phyloP scores from a whole-genome alignment of 2,888 invertebrate genomes.

The Drosophila rellima region DNA sequence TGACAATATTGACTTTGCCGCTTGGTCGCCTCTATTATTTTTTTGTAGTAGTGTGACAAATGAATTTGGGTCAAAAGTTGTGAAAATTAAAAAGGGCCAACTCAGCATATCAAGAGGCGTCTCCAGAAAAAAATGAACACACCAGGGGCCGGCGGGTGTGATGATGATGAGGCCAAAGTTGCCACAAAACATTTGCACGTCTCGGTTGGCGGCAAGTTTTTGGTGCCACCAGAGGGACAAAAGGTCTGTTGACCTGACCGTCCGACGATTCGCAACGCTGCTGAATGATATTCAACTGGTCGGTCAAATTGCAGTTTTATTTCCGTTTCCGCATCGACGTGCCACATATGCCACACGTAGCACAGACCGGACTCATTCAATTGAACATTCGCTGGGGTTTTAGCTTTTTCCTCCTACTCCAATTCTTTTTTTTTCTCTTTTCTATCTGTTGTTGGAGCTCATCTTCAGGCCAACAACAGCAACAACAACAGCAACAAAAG shows the following conservation, averaged over 20 bases:
- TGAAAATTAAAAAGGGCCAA: slow-evolving; percentile 65
- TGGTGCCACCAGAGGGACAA: slow-evolving; percentile 19
- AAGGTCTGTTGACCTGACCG: slow-evolving; percentile 36
- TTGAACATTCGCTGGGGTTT: slow-evolving; percentile 39
- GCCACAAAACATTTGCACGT: slow-evolving; percentile 57
- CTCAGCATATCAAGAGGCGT: slow-evolving; percentile 16
- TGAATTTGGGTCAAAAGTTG: slow-evolving; percentile 79
- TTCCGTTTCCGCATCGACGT: slow-evolving; percentile 67
- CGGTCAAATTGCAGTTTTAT: slow-evolving; percentile 74
- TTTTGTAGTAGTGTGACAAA: slow-evolving; percentile 62
- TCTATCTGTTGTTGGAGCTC: slow-evolving; percentile 33
- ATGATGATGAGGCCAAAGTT: slow-evolving; percentile 42
- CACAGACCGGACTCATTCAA: slow-evolving; percentile 46
- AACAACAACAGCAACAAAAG: slow-evolving; percentile 40
- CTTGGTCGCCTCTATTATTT: slow-evolving; percentile 49
- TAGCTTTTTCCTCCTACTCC: background rate
- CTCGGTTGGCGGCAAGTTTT: slow-evolving; percentile 10
- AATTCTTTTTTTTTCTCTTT: background rate
- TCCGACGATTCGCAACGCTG: slow-evolving; percentile 64
- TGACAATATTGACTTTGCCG: slow-evolving; percentile 49
- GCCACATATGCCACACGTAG: slow-evolving; percentile 55
- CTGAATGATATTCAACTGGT: slow-evolving; percentile 76
- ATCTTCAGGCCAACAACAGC: slow-evolving; percentile 39
- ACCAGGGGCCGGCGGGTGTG: slow-evolving; percentile 7
- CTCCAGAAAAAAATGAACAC: slow-evolving; percentile 15